Evolutionary conservation across 2,113 vertebrate genomes (phyloP).

Genomic region (Anarhynchus alexandrinus): DNA sequence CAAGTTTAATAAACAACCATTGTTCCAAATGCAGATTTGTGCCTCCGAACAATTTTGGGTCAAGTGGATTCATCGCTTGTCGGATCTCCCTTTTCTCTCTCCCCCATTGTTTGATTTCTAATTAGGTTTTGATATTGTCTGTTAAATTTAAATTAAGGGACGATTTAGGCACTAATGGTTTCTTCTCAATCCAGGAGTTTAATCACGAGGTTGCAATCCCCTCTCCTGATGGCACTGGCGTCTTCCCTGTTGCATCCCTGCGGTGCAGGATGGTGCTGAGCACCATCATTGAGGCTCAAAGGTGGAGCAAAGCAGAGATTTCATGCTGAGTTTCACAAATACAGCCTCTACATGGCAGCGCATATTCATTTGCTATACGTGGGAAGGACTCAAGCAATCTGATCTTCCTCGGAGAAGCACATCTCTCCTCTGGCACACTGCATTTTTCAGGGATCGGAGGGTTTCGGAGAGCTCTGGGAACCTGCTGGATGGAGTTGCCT

Average conservation of each 20-base stretch:
- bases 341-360: not conserved
- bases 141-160: not conserved
- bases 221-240: not conserved
- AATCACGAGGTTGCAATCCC: not conserved
- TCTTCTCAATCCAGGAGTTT: not conserved
- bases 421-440: rapidly evolving
- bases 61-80: not conserved
- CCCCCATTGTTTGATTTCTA: not conserved
- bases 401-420: not conserved
- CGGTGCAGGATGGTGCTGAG: not conserved
- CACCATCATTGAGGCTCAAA: not conserved
- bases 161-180: not conserved
- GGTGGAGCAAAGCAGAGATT: not conserved
- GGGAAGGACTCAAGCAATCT: not conserved
- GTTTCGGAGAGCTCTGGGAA: not conserved
- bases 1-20: not conserved
- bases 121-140: not conserved
- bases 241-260: not conserved
- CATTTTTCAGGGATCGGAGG: not conserved
- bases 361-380: rapidly evolving
- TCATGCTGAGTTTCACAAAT: not conserved
- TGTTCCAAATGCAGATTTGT: not conserved
- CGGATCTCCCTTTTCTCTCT: not conserved
- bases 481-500: not conserved
- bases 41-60: not conserved